Evolutionary conservation across 2,888 invertebrate species (phyloP), one percentile per base, ranked within the genome.

Genomic region (Drosophila nr. perissopoda): DNA sequence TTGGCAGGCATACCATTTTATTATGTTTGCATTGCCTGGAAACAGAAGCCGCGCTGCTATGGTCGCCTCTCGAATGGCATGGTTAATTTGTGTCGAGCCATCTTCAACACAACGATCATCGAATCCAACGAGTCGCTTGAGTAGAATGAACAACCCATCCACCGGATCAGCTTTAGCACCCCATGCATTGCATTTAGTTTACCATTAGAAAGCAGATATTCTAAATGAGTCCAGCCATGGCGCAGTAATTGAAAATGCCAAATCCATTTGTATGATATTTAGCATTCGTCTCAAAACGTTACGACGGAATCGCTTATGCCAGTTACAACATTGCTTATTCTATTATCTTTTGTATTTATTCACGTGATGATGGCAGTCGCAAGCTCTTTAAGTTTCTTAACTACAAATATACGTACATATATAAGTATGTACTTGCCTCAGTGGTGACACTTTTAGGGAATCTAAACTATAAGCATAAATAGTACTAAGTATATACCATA

Each of bases 1-100:
- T 91, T 97, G 21, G 96, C 97, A 10, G 98, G 97, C 33, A 94
- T 98, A 74, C 98, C 98, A 10, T 96, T 97, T 11, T 98, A 97
- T 92, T 96, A 96, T 84, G 82, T 96, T 0, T 96, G 95, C 84
- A 95, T 96, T 21, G 95, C 94, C 89, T 95, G 95, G 95, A 94
- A 95, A 78, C 93, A 93, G 45, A 96, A 96, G 89, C 95, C 95
- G 0, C 91, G 93, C 62, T 90, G 92, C 49, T 95, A 95, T 85
- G 93, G 95, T 59, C 92, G 91, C 1, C 85, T 94, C 60, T 95
- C 95, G 1, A 93, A 93, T 34, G 93, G 92, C 63, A 82, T 95
- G 57, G 94, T 96, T 25, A 93, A 94, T 83, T 94, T 95, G 83
- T 93, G 95, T 70, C 95, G 96, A 88, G 94, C 94, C 82, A 86